Percentiles rank a stretch among this genome's conserved stretches.
These are phyloP conservation scores for Anolis carolinensis DNA, from an alignment of 2,113 vertebrate genomes.

Conservation along the genomic window DNA sequence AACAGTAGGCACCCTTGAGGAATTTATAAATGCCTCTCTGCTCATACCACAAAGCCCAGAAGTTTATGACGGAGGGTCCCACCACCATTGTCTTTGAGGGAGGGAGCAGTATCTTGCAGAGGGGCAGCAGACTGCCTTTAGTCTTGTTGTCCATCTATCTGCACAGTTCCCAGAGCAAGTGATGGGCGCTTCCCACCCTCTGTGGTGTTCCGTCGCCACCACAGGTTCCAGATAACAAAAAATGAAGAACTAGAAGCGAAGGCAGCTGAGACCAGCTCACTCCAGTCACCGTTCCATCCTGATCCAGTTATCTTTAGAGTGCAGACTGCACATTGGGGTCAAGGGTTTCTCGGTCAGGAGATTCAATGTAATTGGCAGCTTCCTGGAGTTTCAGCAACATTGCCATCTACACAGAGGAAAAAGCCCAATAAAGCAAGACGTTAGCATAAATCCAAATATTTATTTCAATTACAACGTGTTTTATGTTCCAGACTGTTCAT, in stretches of 20 bases:
- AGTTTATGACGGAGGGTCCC: conserved; percentile 69
- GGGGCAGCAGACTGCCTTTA: conserved; percentile 45
- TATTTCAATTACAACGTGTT: too few relatives aligned
- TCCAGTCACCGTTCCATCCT: conserved; percentile 53
- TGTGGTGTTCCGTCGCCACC: conserved; percentile 34
- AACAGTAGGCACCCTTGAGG: accelerated
- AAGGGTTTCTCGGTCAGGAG: conserved; percentile 89
- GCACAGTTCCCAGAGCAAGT: conserved; percentile 37
- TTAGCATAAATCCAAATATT: background rate
- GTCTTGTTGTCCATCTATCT: conserved; percentile 26
- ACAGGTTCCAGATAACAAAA: conserved; percentile 36
- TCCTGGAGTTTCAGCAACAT: conserved; percentile 98
- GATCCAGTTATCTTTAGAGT: conserved; percentile 63
- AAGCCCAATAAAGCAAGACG: background rate
- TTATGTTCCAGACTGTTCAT: background rate
- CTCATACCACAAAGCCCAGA: conserved; percentile 47
- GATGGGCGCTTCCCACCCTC: conserved; percentile 25
- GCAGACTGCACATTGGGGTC: conserved; percentile 88
- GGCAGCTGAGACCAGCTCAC: conserved; percentile 39
- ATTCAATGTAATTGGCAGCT: conserved; percentile 95
- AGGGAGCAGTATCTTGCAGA: conserved; percentile 39
- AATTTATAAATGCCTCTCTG: conserved; percentile 13
- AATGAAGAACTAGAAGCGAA: conserved; percentile 51
- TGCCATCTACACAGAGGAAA: conserved; percentile 83
- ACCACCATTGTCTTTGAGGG: conserved; percentile 52